Percentiles rank a stretch among this genome's conserved stretches.
phyloP scores from a whole-genome alignment of 2,888 invertebrate genomes.

The Stenotaenia linearis region DNA sequence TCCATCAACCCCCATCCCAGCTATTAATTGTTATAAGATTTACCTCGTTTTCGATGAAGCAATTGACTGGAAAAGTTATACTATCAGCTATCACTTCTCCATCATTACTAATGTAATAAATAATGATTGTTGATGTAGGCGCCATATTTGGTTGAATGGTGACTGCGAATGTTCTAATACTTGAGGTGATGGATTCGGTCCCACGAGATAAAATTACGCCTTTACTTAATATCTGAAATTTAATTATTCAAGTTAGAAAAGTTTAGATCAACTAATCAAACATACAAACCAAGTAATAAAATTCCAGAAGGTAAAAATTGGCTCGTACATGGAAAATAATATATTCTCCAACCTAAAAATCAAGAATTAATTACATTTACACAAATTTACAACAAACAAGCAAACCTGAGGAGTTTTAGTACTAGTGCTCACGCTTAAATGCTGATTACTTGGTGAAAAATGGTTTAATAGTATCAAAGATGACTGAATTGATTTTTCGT shows the following conservation, averaged over 20 bases:
- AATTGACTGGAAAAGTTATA: constrained; percentile 93
- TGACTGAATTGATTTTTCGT: constrained; percentile 60
- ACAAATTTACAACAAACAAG: background rate
- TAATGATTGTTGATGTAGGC: constrained; percentile 81
- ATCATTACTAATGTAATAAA: constrained; percentile 72
- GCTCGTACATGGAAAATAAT: constrained; percentile 89
- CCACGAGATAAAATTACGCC: constrained; percentile 81
- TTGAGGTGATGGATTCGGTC: constrained; percentile 73
- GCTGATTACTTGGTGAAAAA: constrained; percentile 72
- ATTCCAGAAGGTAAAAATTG: constrained; percentile 80
- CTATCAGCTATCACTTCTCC: constrained; percentile 87
- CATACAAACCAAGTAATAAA: constrained; percentile 66
- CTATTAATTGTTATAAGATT: no score
- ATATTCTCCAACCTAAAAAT: constrained; percentile 75
- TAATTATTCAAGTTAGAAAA: background rate
- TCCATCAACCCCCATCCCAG: no score
- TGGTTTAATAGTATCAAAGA: constrained; percentile 69
- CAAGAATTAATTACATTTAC: background rate
- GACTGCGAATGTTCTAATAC: constrained; percentile 49
- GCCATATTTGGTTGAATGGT: constrained; percentile 56
- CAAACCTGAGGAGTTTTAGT: constrained; percentile 68
- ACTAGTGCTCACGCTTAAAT: constrained; percentile 78
- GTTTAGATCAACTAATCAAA: background rate
- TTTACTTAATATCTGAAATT: constrained; percentile 67
- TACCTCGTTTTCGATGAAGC: constrained; percentile 84